Conservation (phyloP, 1,140 invertebrate genomes). For the Magallana ariakensis region DNA sequence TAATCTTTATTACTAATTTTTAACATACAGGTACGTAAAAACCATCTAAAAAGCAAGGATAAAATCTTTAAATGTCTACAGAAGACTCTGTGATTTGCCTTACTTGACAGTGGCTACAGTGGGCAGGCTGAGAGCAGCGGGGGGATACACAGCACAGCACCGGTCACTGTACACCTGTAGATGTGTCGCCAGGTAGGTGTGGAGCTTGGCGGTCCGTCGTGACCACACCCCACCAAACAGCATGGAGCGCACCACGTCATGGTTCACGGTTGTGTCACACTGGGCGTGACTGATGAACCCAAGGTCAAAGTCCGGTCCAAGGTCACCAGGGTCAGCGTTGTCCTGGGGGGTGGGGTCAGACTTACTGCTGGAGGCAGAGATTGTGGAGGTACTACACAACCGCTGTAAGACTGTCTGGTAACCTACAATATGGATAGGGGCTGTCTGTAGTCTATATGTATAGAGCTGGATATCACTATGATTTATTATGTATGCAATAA, state of each 20-base stretch:
- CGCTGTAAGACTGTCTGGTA: conserved; percentile 77
- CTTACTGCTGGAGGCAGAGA: conserved; percentile 60
- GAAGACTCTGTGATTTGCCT: not conserved
- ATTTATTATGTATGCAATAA: too few species aligned
- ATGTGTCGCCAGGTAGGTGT: conserved; percentile 68
- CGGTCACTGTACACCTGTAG: conserved; percentile 67
- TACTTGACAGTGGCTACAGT: conserved; percentile 20
- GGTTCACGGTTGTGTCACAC: conserved; percentile 69
- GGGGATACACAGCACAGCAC: conserved; percentile 74
- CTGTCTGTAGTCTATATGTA: too few species aligned
- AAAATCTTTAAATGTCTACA: too few species aligned
- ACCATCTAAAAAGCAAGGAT: too few species aligned
- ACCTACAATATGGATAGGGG: conserved; percentile 59
- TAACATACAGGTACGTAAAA: too few species aligned
- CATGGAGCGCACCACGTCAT: conserved; percentile 71
- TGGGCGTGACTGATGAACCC: conserved; percentile 74
- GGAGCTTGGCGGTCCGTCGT: conserved; percentile 68
- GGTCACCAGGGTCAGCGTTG: conserved; percentile 52
- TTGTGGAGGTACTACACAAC: conserved; percentile 71
- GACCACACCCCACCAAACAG: conserved; percentile 68
- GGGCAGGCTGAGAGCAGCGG: conserved; percentile 59
- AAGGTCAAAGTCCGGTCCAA: conserved; percentile 72
- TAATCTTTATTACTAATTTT: too few species aligned
- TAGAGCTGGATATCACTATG: too few species aligned
- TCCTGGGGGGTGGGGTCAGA: conserved; percentile 41